Evolutionary conservation across 2,797 vertebrate genomes (phyloP), one percentile per base, ranked within the genome.

Genomic region (Melanotaenia pygmaea): DNA sequence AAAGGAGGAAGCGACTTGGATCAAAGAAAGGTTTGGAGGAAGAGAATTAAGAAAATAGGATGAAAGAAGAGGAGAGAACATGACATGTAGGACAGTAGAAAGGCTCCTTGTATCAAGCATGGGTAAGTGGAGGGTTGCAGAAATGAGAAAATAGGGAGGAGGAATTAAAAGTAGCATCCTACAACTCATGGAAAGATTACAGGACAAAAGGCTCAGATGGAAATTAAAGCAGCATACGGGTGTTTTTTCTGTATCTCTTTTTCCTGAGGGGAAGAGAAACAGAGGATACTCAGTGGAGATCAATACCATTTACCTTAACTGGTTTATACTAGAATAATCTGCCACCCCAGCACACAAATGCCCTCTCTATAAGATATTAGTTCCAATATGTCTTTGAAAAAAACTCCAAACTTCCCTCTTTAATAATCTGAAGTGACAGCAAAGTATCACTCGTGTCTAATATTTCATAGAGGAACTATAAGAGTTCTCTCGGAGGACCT

Each of bases 391-490:
- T 69, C 76, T 54, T 50, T 68, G 24, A 72, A 77, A 75, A 61
- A 34, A 34, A 34, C 32, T 76, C 30, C 3, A 22, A 51, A 22
- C 58, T 35, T 62, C 59, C 38, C 59, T n/a, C 32, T 61, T 72
- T 86, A 80, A 81, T 85, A 79, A 77, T 53, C 70, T 73, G 59
- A 59, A 77, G 78, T 78, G 81, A 80, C 77, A 70, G 71, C 26
- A 81, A 80, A 75, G 67, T 10, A 65, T 75, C 64, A 66, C 68
- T 72, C 13, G 26, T 45, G 74, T 80, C 77, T 60, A 79, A 79
- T 77, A 63, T 84, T 77, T 84, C 71, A 75, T 38, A 50, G 20
- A 74, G 76, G 61, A 14, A 60, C 74, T 64, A 75, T 73, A 69
- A 1, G 72, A 68, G 67, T 77, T 66, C 57, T 86, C 77, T 85